phyloP scores from a whole-genome alignment of 2,888 invertebrate species.

The Luperina testacea region DNA sequence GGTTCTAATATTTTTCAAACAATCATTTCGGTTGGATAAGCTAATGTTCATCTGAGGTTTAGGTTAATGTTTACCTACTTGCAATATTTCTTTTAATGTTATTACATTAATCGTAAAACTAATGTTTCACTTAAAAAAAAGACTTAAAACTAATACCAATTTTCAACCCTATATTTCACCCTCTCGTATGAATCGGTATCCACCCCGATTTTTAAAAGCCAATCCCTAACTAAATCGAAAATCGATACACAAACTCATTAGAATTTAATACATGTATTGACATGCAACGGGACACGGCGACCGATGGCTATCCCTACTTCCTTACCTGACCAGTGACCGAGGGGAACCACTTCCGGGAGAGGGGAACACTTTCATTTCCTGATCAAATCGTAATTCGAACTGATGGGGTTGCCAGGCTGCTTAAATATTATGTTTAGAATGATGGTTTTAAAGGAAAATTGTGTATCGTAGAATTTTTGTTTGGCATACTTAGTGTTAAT shows the following conservation, averaged over 20 bases:
- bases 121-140: not conserved
- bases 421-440: conserved; percentile 38
- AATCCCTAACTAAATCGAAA: conserved; percentile 60
- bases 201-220: conserved; percentile 25
- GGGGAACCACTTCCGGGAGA: conserved; percentile 79
- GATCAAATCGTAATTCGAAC: conserved; percentile 71
- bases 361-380: conserved; percentile 74
- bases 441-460: conserved; percentile 19
- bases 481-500: not conserved
- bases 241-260: conserved; percentile 64
- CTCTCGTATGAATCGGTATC: not conserved
- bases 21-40: not conserved
- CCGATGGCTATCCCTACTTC: conserved; percentile 74
- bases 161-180: not conserved
- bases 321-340: conserved; percentile 64
- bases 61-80: not conserved
- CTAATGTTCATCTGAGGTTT: not conserved
- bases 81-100: not conserved
- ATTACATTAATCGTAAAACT: not conserved
- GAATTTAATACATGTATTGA: conserved; percentile 55
- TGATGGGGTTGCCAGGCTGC: conserved; percentile 33
- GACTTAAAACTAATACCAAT: not conserved
- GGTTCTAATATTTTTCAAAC: not conserved
- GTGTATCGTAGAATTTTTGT: not conserved
- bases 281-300: conserved; percentile 58